Base-by-base conservation (phyloP, 2,888 invertebrate species). In the Hecatera dysodea region DNA sequence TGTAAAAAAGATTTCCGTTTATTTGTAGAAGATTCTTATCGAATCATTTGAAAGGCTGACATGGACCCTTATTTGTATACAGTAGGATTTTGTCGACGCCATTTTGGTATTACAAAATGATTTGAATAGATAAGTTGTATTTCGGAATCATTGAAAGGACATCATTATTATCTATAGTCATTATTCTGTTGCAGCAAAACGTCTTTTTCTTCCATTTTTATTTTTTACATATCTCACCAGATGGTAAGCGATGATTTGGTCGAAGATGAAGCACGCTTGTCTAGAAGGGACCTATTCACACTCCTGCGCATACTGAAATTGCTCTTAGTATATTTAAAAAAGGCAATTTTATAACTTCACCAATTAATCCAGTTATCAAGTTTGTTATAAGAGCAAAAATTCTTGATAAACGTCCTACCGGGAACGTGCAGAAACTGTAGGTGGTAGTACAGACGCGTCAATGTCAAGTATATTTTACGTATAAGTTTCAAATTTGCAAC, bases 21-120 rank as follows among this genome's bases (percentile, higher is more conserved):
- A 11, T 19, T 60, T 22, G 19, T 59, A 17, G 15, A 46, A 27
- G 68, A 75, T 75, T 17, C 46, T 57, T 75, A 75, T 75, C 75
- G 2, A 36, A 53, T 22, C 12, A 75, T 67, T 73, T 60, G 39
- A 57, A 66, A 50, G 19, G 8, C 22, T 33, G 17, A 52, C 36
- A 66, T 4, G 29, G n/a, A 7, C 9, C 24, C 42, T 33, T 63
- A 46, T 67, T 57, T 12, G 7, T 67, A 75, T 19, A 24, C 75
- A 44, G 36, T 24, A 12, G 12, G 46, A 56, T 42, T 39, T 44
- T 48, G 39, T 39, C 3, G 12, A 12, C 17, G 42, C 42, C 42
- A 56, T 67, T 48, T 55, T 67, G 19, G 8, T 9, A 39, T 50
- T 27, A 52, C 6, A 33, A 42, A 57, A 57, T 39, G 8, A 24